Evolutionary conservation across 2,888 invertebrate species (phyloP), one percentile per base, ranked within the genome.

Genomic region (Erpobdella octoculata): DNA sequence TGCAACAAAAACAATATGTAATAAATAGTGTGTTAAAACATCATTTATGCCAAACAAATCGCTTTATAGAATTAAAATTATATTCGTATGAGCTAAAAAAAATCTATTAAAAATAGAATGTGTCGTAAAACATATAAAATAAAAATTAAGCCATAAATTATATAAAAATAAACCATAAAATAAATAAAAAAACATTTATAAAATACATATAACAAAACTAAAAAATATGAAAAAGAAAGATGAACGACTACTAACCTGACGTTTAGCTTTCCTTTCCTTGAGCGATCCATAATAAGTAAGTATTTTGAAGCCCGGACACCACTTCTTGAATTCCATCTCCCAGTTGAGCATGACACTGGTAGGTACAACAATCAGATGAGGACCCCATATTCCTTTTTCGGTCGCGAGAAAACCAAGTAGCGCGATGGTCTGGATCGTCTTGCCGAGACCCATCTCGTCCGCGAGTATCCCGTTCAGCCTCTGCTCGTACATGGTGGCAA

Each of bases 311-410:
- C 92, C 93, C 0, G 98, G 98, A 84, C 96, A 97, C 98, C 98
- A 99, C 84, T 97, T 97, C 85, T 98, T 97, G 81, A 95, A 91
- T 85, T 98, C 98, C 92, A 97, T 93, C 86, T 99, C 98, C 98
- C 98, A 98, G 85, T 99, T 99, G 74, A 98, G 87, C 91, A 98
- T 95, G 68, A 99, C 97, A 76, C 96, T 96, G 21, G 98, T 98
- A 73, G 98, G 98, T 77, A 99, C 98, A 75, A 98, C 91, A 77
- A 98, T 94, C 33, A 98, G 87, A 87, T 98, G 98, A 71, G 98
- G 98, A 38, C 98, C 98, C 98, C 98, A 99, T 81, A 93, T 85
- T 83, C 88, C 79, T 76, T 81, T 79, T 62, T 81, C 82, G 77
- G 81, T 80, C 6, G 69, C 48, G 38, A 62, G 35, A 31, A 62